These are phyloP conservation scores for Pungitius pungitius DNA, from an alignment of 2,113 vertebrate species.

Conservation along the genomic window DNA sequence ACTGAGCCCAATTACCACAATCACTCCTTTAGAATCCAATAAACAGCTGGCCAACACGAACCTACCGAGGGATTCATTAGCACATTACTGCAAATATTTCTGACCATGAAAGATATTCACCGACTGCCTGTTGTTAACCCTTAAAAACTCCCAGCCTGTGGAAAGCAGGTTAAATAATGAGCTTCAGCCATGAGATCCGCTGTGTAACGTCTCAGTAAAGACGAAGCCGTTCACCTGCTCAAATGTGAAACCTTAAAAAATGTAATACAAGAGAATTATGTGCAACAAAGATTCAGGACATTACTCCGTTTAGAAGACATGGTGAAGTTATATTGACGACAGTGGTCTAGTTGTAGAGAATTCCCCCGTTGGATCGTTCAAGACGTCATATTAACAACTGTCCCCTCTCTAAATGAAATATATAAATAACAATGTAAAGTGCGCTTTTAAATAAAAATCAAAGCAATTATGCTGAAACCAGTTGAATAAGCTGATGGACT, in stretches of 20 bases:
- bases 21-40: constrained; percentile 14
- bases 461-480: background rate
- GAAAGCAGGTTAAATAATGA: constrained; percentile 12
- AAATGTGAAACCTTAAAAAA: no score
- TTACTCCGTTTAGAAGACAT: background rate
- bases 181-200: background rate
- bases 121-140: constrained; percentile 12
- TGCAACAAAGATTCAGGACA: background rate
- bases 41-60: constrained; percentile 35
- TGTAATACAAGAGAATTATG: constrained; percentile 1
- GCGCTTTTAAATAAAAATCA: background rate
- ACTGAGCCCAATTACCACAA: constrained; percentile 33
- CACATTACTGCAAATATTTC: background rate
- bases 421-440: background rate
- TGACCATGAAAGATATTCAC: constrained; percentile 4
- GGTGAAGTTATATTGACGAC: constrained; percentile 7
- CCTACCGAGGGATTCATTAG: background rate
- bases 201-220: background rate
- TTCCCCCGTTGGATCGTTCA: background rate
- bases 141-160: background rate
- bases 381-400: background rate
- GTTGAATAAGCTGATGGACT: background rate
- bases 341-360: constrained; percentile 3
- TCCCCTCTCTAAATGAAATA: background rate
- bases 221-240: constrained; percentile 5